Evolutionary conservation across 1,140 invertebrate species (phyloP), one percentile per base, ranked within the genome.

Genomic region (Cotesia vestalis): DNA sequence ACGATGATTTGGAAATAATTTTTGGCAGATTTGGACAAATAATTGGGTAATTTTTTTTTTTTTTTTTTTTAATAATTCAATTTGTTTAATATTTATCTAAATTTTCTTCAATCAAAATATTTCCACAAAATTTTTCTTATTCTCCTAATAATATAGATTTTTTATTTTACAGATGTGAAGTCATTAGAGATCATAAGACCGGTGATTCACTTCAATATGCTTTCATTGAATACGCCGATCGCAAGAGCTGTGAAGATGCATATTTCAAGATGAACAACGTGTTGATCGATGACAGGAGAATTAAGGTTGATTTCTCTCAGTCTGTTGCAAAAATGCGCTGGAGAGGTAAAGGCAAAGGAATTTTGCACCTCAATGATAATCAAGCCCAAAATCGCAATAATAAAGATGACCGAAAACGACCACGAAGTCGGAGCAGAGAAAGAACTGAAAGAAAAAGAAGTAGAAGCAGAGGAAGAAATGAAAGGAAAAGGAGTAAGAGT

Each of bases 231-330:
- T 99, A 99, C 90, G 95, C 94, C 73, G 93, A 98, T 74, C 91
- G 94, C 77, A 92, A 98, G 83, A 92, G 97, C 8, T 99, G 98
- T 88, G 98, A 99, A 88, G 94, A 96, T 77, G 98, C 98, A 3
- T 99, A 97, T 87, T 98, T 99, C 78, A 99, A 99, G 89, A 99
- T 99, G 98, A 98, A 99, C 81, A 99, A 99, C 88, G 98, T 99
- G 0, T 87, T 99, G 0, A 99, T 99, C 78, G 98, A 99, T 88
- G 98, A 99, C 83, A 87, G 98, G 60, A 89, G 98, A 78, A 99
- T 99, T 78, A 98, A 99, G 86, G 98, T 99, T 2, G 98, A 99
- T 86, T 99, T 99, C 87, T 98, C 96, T 77, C 98, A 99, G 82
- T 98, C 96, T 57, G 98, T 99, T 0, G 92, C 96, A 0, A 98